These are phyloP conservation scores for Tuta absoluta DNA, from an alignment of 2,888 invertebrate species.

Conservation along the genomic window DNA sequence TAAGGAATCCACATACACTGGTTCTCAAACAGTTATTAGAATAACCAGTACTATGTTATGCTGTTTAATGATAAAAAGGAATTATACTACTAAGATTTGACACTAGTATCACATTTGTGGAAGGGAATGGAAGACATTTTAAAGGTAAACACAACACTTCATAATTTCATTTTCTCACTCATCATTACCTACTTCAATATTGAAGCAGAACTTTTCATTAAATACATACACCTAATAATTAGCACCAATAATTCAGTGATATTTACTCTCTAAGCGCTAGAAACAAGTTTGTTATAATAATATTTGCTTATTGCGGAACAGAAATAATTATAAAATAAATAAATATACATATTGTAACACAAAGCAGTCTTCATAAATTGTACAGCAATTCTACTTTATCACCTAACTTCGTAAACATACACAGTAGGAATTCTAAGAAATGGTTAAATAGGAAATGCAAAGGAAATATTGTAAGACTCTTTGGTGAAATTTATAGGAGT, in stretches of 20 bases:
- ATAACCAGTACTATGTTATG: no score
- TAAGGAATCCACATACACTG: no score
- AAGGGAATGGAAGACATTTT: constrained; percentile 3
- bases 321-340: neutral
- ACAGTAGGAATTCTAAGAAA: neutral
- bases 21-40: no score
- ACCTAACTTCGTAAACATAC: neutral
- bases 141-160: neutral
- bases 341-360: neutral
- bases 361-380: constrained; percentile 20
- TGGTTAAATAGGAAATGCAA: neutral
- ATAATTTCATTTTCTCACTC: neutral
- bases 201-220: neutral
- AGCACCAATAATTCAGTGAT: neutral
- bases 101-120: constrained; percentile 7
- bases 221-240: neutral
- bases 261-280: neutral
- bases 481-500: neutral
- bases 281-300: neutral
- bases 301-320: neutral
- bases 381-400: constrained; percentile 12
- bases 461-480: constrained; percentile 11
- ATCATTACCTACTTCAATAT: neutral
- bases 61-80: no score
- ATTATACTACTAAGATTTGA: neutral